Evolutionary conservation across 2,797 vertebrate genomes (phyloP).

Genomic region (Intellagama lesueurii): DNA sequence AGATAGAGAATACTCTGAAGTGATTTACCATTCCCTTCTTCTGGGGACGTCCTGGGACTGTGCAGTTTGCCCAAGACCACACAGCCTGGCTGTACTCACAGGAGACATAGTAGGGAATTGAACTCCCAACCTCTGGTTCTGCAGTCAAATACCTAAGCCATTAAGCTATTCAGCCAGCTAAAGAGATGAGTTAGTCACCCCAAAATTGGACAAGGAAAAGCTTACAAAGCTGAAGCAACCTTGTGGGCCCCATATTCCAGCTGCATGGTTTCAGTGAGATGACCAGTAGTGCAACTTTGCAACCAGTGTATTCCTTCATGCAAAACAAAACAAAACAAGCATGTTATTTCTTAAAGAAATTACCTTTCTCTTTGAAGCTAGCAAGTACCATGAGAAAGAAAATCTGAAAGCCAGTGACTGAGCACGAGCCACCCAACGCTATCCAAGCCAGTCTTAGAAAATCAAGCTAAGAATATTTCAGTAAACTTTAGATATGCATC

Average conservation of each 20-base stretch:
- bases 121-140: no score
- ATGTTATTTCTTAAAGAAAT: no score
- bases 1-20: no score
- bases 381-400: background rate
- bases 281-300: background rate
- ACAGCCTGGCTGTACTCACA: no score
- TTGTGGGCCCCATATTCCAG: background rate
- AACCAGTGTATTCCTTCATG: background rate
- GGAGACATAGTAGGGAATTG: no score
- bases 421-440: background rate
- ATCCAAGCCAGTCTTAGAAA: background rate
- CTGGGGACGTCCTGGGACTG: no score
- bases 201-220: background rate
- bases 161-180: no score
- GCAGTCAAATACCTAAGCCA: no score
- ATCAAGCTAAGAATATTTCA: background rate
- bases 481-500: background rate
- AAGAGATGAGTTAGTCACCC: background rate
- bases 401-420: background rate
- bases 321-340: background rate
- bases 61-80: no score
- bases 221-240: background rate
- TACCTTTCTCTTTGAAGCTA: background rate
- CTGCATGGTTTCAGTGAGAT: background rate
- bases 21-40: no score